phyloP scores from a whole-genome alignment of 2,113 vertebrate genomes.

The Ranitomeya variabilis region DNA sequence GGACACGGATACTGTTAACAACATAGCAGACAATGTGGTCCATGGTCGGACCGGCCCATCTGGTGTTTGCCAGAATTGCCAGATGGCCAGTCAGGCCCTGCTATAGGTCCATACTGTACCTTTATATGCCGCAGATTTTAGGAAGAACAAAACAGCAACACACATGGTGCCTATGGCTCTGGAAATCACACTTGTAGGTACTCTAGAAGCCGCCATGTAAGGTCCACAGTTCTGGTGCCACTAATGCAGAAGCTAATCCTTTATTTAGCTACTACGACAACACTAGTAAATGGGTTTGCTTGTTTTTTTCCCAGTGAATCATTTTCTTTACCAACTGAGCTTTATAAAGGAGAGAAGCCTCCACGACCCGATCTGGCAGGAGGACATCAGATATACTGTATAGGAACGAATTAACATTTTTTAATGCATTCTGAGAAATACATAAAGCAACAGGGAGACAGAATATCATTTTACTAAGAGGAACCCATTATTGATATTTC shows the following conservation, averaged over 20 bases:
- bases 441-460: slow-evolving; percentile 26
- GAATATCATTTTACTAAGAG: slow-evolving; percentile 48
- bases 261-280: no score
- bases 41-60: no score
- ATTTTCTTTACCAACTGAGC: neutral
- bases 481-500: slow-evolving; percentile 50
- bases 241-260: neutral
- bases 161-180: no score
- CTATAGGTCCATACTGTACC: no score
- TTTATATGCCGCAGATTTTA: no score
- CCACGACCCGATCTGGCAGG: neutral
- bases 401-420: slow-evolving; percentile 32
- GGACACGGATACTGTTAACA: no score
- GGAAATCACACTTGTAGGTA: no score
- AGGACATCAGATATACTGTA: slow-evolving; percentile 14
- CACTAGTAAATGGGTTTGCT: neutral
- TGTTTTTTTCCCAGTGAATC: neutral
- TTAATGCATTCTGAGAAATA: slow-evolving; percentile 39
- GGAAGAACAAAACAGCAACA: no score
- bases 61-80: no score
- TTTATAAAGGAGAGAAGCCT: neutral
- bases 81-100: no score
- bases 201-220: no score
- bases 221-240: neutral
- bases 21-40: no score